phyloP scores from a whole-genome alignment of 2,888 invertebrate species.

The Nebria brevicollis region DNA sequence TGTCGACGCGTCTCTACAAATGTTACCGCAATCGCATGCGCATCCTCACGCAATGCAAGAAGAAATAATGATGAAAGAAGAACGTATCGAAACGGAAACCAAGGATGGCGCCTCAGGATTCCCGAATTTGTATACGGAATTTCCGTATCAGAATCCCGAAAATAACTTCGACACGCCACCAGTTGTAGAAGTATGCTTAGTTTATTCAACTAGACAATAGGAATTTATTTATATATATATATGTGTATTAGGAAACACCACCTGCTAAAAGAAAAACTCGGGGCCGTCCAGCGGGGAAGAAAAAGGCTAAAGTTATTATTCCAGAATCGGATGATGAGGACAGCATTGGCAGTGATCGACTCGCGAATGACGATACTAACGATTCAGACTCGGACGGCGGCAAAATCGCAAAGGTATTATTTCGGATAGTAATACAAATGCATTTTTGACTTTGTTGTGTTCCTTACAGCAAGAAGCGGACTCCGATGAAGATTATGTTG shows the following conservation, averaged over 20 bases:
- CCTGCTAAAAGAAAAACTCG: background rate
- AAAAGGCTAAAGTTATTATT: background rate
- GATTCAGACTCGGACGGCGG: constrained; percentile 52
- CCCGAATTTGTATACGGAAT: constrained; percentile 17
- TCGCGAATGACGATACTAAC: constrained; percentile 55
- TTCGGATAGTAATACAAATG: background rate
- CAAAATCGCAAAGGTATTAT: background rate
- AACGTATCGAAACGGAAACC: constrained; percentile 41
- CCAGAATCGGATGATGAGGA: background rate
- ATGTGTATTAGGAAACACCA: background rate
- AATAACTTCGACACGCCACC: background rate
- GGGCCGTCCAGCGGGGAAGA: background rate
- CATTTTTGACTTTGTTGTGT: background rate
- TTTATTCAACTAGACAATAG: background rate
- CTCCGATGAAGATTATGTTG: constrained; percentile 41
- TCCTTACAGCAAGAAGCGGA: constrained; percentile 43
- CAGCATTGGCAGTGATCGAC: constrained; percentile 50
- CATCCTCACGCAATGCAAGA: constrained; percentile 37
- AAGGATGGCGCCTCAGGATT: constrained; percentile 41
- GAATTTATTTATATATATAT: background rate
- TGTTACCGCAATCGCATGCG: constrained; percentile 34
- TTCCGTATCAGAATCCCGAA: background rate
- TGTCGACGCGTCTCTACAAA: constrained; percentile 11
- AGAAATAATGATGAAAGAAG: constrained; percentile 31
- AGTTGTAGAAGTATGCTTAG: background rate